These are phyloP conservation scores for Abscondita cerata DNA, from an alignment of 2,888 invertebrate species.

Conservation along the genomic window DNA sequence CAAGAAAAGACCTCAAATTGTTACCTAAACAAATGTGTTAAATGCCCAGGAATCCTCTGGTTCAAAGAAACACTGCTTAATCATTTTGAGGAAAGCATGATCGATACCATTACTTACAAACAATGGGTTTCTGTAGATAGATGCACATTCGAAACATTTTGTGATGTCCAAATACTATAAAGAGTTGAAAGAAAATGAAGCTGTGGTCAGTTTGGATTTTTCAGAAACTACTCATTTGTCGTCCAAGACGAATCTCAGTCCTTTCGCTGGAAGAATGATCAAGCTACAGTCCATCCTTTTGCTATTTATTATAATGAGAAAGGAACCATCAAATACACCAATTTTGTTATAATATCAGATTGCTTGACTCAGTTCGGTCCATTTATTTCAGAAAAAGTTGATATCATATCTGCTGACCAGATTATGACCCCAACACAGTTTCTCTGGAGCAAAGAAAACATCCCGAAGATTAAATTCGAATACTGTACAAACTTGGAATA, in stretches of 20 bases:
- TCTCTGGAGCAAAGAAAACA: too few relatives aligned
- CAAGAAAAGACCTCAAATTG: too few relatives aligned
- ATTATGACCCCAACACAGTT: too few relatives aligned
- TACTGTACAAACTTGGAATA: too few relatives aligned
- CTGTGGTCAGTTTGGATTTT: constrained; percentile 16
- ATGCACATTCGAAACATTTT: background rate
- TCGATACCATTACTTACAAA: background rate
- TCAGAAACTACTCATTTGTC: constrained; percentile 34
- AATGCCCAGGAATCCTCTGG: too few relatives aligned
- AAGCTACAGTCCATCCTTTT: constrained; percentile 20
- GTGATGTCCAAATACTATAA: background rate
- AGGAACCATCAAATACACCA: background rate
- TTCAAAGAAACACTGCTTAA: too few relatives aligned
- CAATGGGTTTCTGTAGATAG: background rate
- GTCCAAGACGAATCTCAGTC: constrained; percentile 35
- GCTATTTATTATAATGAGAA: constrained; percentile 11
- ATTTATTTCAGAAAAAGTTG: background rate
- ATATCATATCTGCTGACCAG: too few relatives aligned
- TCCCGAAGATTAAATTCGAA: too few relatives aligned
- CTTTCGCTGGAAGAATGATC: constrained; percentile 38
- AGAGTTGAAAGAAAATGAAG: constrained; percentile 29
- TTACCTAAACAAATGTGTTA: too few relatives aligned
- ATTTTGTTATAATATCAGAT: background rate
- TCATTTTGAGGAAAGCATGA: too few relatives aligned
- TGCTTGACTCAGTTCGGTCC: background rate